Conservation (phyloP, 2,797 vertebrate species). For the Pampus argenteus region DNA sequence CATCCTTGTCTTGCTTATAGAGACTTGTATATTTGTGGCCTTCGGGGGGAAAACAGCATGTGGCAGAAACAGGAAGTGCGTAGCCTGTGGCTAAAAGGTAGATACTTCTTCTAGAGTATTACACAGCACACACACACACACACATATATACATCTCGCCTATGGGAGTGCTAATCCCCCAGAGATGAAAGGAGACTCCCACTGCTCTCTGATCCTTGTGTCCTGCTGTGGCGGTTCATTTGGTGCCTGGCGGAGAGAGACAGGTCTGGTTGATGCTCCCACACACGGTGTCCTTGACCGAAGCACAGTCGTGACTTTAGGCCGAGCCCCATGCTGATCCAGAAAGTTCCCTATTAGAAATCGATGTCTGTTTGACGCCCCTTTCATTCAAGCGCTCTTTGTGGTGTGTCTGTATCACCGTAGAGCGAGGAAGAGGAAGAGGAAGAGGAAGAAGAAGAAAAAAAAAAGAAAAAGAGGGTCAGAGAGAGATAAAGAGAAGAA, state of each 20-base stretch:
- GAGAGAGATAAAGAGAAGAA: constrained; percentile 18
- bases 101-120: constrained; percentile 61
- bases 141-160: constrained; percentile 48
- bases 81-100: constrained; percentile 73
- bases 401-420: constrained; percentile 54
- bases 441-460: constrained; percentile 20
- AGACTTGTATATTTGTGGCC: constrained; percentile 61
- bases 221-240: constrained; percentile 76
- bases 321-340: constrained; percentile 69
- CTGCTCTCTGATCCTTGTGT: constrained; percentile 72
- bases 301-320: constrained; percentile 58
- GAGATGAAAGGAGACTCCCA: constrained; percentile 77
- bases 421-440: constrained; percentile 26
- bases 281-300: constrained; percentile 71
- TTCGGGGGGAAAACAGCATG: constrained; percentile 65
- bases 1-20: constrained; percentile 58
- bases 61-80: constrained; percentile 68
- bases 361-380: constrained; percentile 77
- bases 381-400: constrained; percentile 71
- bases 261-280: constrained; percentile 59
- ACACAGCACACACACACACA: constrained; percentile 56
- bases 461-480: constrained; percentile 7
- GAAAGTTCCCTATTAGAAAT: constrained; percentile 81
- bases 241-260: constrained; percentile 68
- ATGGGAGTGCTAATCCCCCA: constrained; percentile 75